phyloP scores from a whole-genome alignment of 2,113 vertebrate species.

The Trinectes maculatus region DNA sequence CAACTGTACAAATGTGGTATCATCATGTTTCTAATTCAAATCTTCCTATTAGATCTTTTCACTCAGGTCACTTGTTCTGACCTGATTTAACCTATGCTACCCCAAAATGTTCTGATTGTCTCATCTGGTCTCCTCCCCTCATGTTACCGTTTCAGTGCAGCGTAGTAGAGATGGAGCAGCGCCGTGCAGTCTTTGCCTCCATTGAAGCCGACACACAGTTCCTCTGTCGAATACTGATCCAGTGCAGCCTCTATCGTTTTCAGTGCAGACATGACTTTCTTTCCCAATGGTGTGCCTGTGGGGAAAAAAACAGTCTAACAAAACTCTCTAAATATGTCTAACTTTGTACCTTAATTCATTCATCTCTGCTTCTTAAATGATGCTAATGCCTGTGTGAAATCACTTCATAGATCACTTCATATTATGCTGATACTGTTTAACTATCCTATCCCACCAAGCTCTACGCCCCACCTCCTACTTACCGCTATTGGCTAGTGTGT shows the following conservation, averaged over 20 bases:
- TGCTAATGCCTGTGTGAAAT: constrained; percentile 31
- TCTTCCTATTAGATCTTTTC: constrained; percentile 18
- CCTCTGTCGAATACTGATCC: constrained; percentile 82
- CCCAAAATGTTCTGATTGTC: not conserved
- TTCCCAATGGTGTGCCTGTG: constrained; percentile 86
- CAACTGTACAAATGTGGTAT: constrained; percentile 1
- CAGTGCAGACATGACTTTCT: constrained; percentile 88
- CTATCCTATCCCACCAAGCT: not conserved
- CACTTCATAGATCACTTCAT: constrained; percentile 25
- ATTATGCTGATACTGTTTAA: constrained; percentile 26
- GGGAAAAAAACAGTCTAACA: constrained; percentile 22
- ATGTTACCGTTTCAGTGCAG: constrained; percentile 86
- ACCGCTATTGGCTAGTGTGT: constrained; percentile 87
- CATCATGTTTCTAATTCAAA: constrained; percentile 33
- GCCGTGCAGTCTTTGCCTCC: constrained; percentile 98
- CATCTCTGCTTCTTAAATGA: constrained; percentile 35
- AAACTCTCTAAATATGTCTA: too few relatives aligned
- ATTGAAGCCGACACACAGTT: constrained; percentile 94
- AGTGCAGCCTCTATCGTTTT: constrained; percentile 87
- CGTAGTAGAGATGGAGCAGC: constrained; percentile 91
- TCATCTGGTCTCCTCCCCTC: not conserved
- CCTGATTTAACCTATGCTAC: constrained; percentile 9
- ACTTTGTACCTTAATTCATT: constrained; percentile 45
- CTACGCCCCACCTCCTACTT: constrained; percentile 28
- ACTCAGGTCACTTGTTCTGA: constrained; percentile 36